phyloP scores from a whole-genome alignment of 1,140 invertebrate species.

The Melitaea cinxia region DNA sequence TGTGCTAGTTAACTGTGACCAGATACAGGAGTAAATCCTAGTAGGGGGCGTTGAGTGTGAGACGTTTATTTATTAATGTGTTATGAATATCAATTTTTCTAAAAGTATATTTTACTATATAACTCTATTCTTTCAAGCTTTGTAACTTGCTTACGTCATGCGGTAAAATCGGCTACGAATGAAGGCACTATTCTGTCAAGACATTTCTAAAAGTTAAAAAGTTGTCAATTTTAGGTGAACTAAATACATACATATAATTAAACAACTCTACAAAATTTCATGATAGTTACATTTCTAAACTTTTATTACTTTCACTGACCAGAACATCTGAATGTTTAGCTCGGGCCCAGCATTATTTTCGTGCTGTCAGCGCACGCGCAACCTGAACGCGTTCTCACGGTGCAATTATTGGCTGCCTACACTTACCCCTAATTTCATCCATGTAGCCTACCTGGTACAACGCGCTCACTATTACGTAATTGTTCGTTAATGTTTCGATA shows the following conservation, averaged over 20 bases:
- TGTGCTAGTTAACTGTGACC: no score
- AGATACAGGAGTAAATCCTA: no score
- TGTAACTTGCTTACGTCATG: no score
- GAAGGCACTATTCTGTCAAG: no score
- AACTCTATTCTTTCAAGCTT: no score
- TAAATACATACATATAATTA: not conserved
- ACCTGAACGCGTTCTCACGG: conserved; percentile 58
- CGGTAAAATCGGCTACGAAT: no score
- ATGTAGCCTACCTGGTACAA: conserved; percentile 47
- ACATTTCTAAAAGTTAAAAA: no score
- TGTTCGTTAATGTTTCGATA: conserved; percentile 19
- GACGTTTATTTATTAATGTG: no score
- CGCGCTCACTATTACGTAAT: conserved; percentile 24
- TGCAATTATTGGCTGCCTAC: conserved; percentile 71
- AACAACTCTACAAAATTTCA: not conserved
- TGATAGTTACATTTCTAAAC: conserved; percentile 15
- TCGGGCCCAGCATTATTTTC: conserved; percentile 22
- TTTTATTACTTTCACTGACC: conserved; percentile 14
- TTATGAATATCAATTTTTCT: no score
- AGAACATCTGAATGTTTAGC: conserved; percentile 15
- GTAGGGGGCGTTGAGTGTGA: no score
- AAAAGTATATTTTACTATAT: no score
- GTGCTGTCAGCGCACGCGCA: conserved; percentile 47
- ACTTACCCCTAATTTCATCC: conserved; percentile 70
- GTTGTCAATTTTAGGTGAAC: no score